Evolutionary conservation across 1,140 invertebrate species (phyloP).

Genomic region (Dufourea novaeangliae): DNA sequence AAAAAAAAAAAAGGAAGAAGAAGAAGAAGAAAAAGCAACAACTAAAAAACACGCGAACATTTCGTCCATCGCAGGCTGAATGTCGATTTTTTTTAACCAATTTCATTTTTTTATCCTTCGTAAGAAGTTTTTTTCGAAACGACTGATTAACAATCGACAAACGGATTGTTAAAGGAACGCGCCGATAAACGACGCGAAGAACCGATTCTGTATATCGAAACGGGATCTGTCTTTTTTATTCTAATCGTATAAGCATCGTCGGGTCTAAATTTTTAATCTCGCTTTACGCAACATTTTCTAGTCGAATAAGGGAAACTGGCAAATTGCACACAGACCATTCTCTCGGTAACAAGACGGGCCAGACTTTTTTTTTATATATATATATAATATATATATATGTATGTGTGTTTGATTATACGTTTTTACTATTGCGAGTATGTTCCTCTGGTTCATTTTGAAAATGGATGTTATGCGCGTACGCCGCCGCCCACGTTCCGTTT

Average conservation of each 20-base stretch:
- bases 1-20: neutral
- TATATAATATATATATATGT: too few relatives aligned
- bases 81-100: neutral
- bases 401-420: too few relatives aligned
- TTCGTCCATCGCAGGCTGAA: neutral
- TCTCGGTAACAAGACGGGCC: neutral
- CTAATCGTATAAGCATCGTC: constrained; percentile 22
- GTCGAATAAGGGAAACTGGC: constrained; percentile 42
- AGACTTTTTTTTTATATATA: too few relatives aligned
- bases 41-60: neutral
- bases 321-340: neutral
- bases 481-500: neutral
- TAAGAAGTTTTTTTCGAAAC: neutral
- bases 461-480: neutral
- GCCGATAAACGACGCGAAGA: constrained; percentile 11
- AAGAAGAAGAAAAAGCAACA: too few relatives aligned
- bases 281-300: constrained; percentile 43
- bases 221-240: constrained; percentile 14
- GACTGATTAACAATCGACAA: constrained; percentile 22
- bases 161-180: constrained; percentile 29
- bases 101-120: neutral
- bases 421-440: too few relatives aligned
- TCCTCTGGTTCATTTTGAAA: too few relatives aligned
- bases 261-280: constrained; percentile 38
- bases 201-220: neutral